Percentiles rank a stretch among this genome's conserved stretches.
phyloP scores from a whole-genome alignment of 2,888 invertebrate species.

The Tipula helvola region DNA sequence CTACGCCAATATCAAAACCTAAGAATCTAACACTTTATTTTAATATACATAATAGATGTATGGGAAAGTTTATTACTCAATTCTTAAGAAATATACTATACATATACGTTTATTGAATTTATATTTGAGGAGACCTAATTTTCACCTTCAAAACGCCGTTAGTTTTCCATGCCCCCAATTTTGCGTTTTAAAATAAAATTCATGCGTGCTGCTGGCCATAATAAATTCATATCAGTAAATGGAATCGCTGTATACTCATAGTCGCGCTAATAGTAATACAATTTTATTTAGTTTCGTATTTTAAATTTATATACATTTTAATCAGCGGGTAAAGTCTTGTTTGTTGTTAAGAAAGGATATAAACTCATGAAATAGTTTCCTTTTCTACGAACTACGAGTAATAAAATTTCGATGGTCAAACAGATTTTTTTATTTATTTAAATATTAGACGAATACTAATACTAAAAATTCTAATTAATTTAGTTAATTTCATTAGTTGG shows the following conservation, averaged over 20 bases:
- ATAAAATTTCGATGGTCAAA: neutral
- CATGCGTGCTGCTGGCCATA: neutral
- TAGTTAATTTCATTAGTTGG: neutral
- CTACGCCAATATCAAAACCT: neutral
- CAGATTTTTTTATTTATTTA: neutral
- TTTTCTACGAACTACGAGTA: neutral
- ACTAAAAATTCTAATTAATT: neutral
- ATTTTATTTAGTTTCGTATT: neutral
- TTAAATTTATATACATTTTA: neutral
- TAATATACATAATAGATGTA: neutral
- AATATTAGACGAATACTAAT: neutral
- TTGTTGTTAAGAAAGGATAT: neutral
- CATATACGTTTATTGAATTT: neutral
- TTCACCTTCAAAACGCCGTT: neutral
- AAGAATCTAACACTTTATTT: neutral
- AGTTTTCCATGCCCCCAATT: neutral
- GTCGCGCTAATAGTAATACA: neutral
- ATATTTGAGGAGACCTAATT: neutral
- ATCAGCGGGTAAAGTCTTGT: neutral
- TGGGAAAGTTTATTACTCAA: conserved; percentile 4
- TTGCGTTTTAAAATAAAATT: neutral
- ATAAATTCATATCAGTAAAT: neutral
- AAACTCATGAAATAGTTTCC: neutral
- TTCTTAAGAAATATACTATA: neutral
- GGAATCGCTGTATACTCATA: neutral